These are phyloP conservation scores for Tarsius wallacei DNA, from an alignment of 2,797 vertebrate species.

Conservation along the genomic window DNA sequence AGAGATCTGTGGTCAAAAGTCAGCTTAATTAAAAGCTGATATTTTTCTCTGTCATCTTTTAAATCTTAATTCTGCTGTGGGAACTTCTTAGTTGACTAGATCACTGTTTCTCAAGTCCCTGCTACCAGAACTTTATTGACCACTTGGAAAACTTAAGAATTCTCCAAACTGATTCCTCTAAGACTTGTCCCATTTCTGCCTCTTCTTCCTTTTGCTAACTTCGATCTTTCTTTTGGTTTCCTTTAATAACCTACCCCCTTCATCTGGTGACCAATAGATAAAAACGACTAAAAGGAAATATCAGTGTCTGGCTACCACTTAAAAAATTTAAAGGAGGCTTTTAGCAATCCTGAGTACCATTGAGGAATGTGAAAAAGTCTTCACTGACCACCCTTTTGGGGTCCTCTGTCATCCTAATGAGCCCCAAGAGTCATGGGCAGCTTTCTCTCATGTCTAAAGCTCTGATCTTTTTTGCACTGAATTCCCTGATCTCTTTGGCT, in stretches of 20 bases:
- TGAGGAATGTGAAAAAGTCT: neutral
- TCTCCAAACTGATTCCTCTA: neutral
- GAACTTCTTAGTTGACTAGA: neutral
- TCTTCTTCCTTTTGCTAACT: neutral
- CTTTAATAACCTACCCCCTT: neutral
- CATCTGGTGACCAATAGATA: neutral
- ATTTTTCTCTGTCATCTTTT: neutral
- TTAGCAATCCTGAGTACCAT: neutral
- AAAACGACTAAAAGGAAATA: neutral
- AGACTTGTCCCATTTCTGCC: neutral
- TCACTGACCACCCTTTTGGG: neutral
- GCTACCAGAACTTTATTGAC: neutral
- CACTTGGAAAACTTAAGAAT: neutral
- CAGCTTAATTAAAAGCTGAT: neutral
- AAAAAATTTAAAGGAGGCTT: neutral
- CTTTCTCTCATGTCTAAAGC: neutral
- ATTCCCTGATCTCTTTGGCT: neutral
- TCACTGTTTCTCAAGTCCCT: neutral
- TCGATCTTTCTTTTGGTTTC: neutral
- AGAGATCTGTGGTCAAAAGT: neutral
- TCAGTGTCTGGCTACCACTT: neutral
- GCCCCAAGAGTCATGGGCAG: neutral
- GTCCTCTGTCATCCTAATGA: neutral
- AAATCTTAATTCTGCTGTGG: neutral
- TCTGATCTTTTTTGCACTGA: neutral